Percentiles rank a stretch among this genome's conserved stretches.
Conservation (phyloP, 2,113 vertebrate species). For the Leucoraja erinaceus region DNA sequence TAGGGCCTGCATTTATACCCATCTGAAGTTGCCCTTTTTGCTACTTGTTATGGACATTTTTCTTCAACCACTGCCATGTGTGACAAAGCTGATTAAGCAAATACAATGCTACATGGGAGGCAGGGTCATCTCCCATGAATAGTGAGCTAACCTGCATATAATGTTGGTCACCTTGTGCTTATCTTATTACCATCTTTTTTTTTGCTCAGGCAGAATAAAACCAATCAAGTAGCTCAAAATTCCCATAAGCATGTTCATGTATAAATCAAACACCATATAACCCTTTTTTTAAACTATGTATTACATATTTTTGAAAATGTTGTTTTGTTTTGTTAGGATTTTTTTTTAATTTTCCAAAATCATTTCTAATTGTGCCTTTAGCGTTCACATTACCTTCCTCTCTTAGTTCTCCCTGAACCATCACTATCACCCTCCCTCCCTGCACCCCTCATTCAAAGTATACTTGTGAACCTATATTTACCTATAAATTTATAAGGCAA, state of each 20-base stretch:
- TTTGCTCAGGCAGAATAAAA: neutral
- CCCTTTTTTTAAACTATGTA: neutral
- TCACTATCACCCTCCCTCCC: neutral
- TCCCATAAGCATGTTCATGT: neutral
- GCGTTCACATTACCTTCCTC: neutral
- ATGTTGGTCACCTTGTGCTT: neutral
- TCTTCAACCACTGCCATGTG: neutral
- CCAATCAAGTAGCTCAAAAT: conserved; percentile 9
- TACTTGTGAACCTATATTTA: neutral
- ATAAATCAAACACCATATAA: neutral
- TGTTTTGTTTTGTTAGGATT: neutral
- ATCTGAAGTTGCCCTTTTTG: neutral
- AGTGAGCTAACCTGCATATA: neutral
- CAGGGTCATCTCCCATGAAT: neutral
- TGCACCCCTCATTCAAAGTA: neutral
- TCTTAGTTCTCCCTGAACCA: neutral
- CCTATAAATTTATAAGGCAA: neutral
- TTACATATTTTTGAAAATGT: neutral
- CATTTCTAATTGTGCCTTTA: neutral
- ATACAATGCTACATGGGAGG: neutral
- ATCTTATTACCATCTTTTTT: neutral
- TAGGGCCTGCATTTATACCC: neutral
- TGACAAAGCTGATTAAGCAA: neutral
- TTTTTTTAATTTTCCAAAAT: neutral
- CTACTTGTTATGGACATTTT: neutral